phyloP scores from a whole-genome alignment of 1,140 invertebrate species.

The Ladona fulva region DNA sequence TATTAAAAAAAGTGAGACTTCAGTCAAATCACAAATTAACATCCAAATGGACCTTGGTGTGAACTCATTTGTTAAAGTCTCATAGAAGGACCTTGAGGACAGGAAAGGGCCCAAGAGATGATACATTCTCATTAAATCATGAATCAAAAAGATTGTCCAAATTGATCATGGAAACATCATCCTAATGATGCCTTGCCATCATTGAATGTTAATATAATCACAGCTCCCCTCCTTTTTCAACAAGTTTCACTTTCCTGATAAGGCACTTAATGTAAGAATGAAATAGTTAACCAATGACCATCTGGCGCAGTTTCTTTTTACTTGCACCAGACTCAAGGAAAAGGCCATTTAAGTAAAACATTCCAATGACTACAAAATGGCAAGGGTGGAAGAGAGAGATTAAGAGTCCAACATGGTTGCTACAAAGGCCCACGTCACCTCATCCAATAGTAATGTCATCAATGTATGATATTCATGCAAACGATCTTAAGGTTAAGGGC shows the following conservation, averaged over 20 bases:
- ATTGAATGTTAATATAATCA: background rate
- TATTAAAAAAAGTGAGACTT: background rate
- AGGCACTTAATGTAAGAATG: slow-evolving; percentile 9
- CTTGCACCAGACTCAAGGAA: background rate
- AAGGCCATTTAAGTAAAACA: slow-evolving; percentile 1
- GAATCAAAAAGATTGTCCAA: slow-evolving; percentile 2
- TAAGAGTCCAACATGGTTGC: too few relatives aligned
- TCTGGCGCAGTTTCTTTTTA: background rate
- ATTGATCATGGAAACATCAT: background rate
- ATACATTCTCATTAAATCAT: background rate
- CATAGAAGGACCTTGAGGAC: background rate
- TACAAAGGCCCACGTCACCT: background rate
- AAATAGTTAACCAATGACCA: slow-evolving; percentile 10
- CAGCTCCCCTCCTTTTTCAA: background rate
- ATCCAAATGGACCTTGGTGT: background rate
- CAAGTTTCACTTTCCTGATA: background rate
- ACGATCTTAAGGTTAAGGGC: background rate
- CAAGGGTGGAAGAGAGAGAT: background rate
- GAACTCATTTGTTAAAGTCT: background rate
- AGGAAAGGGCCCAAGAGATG: background rate
- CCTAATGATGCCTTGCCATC: background rate
- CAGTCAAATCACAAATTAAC: background rate
- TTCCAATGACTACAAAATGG: slow-evolving; percentile 1
- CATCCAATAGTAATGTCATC: background rate
- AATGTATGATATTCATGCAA: background rate